phyloP scores from a whole-genome alignment of 2,113 vertebrate species.

The Hippocampus mohnikei region DNA sequence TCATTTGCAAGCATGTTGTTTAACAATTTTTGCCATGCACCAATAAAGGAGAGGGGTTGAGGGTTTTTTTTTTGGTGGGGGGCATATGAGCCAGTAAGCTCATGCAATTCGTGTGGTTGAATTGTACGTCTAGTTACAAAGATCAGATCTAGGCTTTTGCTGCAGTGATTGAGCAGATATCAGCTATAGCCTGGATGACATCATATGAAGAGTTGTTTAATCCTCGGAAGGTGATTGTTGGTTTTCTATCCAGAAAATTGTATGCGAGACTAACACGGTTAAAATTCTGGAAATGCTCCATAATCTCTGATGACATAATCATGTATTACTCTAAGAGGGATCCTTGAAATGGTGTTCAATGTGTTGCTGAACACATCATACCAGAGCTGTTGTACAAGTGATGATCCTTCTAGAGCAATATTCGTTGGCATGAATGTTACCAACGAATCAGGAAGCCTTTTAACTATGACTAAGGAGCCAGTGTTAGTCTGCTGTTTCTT shows the following conservation, averaged over 20 bases:
- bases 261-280: conserved; percentile 21
- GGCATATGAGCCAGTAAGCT: neutral
- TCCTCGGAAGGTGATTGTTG: conserved; percentile 51
- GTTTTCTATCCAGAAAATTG: conserved; percentile 28
- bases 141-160: conserved; percentile 34
- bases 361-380: conserved; percentile 23
- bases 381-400: conserved; percentile 20
- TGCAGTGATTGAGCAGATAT: conserved; percentile 42
- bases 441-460: conserved; percentile 31
- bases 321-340: conserved; percentile 33
- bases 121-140: conserved; percentile 9
- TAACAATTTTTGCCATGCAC: too few species aligned
- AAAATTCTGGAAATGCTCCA: conserved; percentile 35
- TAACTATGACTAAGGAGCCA: conserved; percentile 7
- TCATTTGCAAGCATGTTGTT: too few species aligned
- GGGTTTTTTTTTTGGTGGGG: too few species aligned
- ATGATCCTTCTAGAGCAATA: conserved; percentile 12
- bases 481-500: conserved; percentile 11
- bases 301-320: conserved; percentile 57
- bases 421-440: conserved; percentile 24
- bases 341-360: conserved; percentile 40
- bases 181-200: conserved; percentile 53
- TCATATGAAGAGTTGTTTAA: conserved; percentile 57
- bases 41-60: too few species aligned
- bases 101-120: neutral